phyloP scores from a whole-genome alignment of 2,797 vertebrate genomes.

The Phrynocephalus guinanensis region DNA sequence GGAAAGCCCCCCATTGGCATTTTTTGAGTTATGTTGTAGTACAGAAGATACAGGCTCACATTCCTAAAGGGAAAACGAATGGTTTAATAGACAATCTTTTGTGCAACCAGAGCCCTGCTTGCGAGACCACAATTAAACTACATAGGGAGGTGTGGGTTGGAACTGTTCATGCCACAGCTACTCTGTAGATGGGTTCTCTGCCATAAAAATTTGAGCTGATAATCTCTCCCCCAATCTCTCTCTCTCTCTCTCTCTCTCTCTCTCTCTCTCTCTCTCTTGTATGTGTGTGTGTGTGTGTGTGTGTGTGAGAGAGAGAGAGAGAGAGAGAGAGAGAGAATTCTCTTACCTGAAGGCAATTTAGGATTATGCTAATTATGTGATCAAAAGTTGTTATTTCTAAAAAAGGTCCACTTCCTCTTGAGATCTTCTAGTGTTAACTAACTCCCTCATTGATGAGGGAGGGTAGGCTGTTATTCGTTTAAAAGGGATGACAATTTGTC shows the following conservation, averaged over 20 bases:
- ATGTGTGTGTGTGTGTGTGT: too few relatives aligned
- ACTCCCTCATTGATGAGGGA: neutral
- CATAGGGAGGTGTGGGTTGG: conserved; percentile 11
- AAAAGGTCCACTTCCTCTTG: neutral
- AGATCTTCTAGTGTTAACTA: too few relatives aligned
- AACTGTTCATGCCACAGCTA: rapidly evolving
- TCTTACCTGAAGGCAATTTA: neutral
- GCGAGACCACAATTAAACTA: conserved; percentile 27
- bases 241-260: too few relatives aligned
- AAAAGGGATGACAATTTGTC: too few relatives aligned
- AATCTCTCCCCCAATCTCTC: neutral
- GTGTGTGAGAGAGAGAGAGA: too few relatives aligned
- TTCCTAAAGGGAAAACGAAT: conserved; percentile 23
- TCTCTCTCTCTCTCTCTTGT: too few relatives aligned
- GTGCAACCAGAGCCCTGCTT: conserved; percentile 1
- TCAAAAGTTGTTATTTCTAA: neutral
- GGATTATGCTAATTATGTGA: neutral
- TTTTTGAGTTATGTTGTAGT: conserved; percentile 16
- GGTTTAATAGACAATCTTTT: conserved; percentile 27
- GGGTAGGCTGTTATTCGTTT: neutral
- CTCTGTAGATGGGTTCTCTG: neutral
- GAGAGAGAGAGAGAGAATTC: neutral
- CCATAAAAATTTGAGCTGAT: neutral
- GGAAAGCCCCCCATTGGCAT: conserved; percentile 41
- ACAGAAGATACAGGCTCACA: conserved; percentile 25